phyloP scores from a whole-genome alignment of 2,113 vertebrate genomes.

The Coturnix japonica region DNA sequence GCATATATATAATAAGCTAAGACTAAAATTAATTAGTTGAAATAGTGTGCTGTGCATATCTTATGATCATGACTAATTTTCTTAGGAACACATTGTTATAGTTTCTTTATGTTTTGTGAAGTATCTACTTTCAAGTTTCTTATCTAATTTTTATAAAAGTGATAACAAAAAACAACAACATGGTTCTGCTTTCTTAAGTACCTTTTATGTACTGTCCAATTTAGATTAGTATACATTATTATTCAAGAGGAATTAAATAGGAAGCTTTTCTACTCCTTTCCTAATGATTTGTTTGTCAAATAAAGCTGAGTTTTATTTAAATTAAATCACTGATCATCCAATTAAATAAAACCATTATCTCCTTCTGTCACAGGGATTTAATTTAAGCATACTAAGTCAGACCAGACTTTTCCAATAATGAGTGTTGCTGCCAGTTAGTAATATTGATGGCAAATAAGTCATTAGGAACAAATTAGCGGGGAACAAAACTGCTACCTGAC shows the following conservation, averaged over 20 bases:
- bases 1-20: neutral
- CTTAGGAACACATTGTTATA: neutral
- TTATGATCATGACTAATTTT: neutral
- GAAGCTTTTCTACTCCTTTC: neutral
- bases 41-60: neutral
- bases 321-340: neutral
- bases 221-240: neutral
- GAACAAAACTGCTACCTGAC: neutral
- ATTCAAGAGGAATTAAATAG: neutral
- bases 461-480: neutral
- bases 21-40: neutral
- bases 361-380: neutral
- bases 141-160: neutral
- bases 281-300: conserved; percentile 4
- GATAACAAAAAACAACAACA: neutral
- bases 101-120: neutral
- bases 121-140: neutral
- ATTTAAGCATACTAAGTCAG: neutral
- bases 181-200: neutral
- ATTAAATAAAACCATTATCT: conserved; percentile 32
- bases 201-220: neutral
- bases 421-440: neutral
- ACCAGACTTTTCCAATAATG: neutral
- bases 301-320: conserved; percentile 35
- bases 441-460: neutral